phyloP scores from a whole-genome alignment of 2,113 vertebrate species.

The Spilogale gracilis region DNA sequence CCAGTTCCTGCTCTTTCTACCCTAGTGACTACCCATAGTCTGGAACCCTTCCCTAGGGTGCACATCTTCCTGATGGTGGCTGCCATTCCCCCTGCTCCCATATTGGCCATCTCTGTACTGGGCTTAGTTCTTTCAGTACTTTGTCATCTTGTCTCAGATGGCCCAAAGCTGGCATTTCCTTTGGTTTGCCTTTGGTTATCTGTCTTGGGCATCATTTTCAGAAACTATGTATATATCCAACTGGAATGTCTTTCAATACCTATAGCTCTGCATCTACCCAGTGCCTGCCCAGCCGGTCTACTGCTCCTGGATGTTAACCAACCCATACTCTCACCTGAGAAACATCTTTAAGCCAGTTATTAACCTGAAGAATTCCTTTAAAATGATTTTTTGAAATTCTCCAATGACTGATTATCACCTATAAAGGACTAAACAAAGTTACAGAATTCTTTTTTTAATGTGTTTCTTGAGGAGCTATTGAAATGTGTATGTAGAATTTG shows the following conservation, averaged over 20 bases:
- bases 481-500: neutral
- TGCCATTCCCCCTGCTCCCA: neutral
- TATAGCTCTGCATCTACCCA: neutral
- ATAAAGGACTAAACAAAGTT: neutral
- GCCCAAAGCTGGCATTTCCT: neutral
- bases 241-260: neutral
- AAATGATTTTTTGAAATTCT: neutral
- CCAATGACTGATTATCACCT: neutral
- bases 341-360: neutral
- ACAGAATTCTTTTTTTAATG: neutral
- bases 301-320: neutral
- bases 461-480: neutral
- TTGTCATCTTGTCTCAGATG: neutral
- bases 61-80: too few relatives aligned
- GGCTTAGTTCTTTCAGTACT: neutral
- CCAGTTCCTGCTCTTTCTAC: neutral
- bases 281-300: neutral
- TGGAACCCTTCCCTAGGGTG: neutral
- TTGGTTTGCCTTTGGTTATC: neutral
- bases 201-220: neutral
- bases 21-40: neutral
- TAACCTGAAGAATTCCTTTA: conserved; percentile 1
- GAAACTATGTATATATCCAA: neutral
- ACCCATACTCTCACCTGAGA: neutral
- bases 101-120: neutral